These are phyloP conservation scores for Teleogryllus oceanicus DNA, from an alignment of 2,888 invertebrate genomes.

Conservation along the genomic window DNA sequence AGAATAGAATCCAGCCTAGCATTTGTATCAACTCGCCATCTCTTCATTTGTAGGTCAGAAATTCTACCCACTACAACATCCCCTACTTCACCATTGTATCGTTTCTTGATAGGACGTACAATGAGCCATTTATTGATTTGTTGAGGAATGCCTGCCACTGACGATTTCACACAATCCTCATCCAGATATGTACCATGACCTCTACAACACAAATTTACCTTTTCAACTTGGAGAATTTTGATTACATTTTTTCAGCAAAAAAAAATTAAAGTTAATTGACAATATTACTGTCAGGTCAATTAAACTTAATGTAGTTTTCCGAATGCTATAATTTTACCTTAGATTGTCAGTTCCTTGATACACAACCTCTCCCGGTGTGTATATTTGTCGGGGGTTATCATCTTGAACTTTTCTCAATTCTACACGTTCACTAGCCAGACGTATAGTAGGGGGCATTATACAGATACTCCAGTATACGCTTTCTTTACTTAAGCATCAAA, in stretches of 20 bases:
- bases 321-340: constrained; percentile 28
- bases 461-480: too few species aligned
- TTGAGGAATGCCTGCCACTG: constrained; percentile 91
- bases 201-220: constrained; percentile 50
- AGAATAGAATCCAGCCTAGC: constrained; percentile 83
- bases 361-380: constrained; percentile 36
- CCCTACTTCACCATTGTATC: constrained; percentile 91
- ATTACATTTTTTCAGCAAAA: too few species aligned
- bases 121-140: constrained; percentile 93
- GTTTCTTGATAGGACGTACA: constrained; percentile 83
- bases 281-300: too few species aligned
- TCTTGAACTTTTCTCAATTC: constrained; percentile 30
- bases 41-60: constrained; percentile 86
- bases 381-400: constrained; percentile 26
- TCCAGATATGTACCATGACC: constrained; percentile 94
- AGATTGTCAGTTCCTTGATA: constrained; percentile 33
- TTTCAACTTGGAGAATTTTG: too few species aligned
- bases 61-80: constrained; percentile 95
- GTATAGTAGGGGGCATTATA: constrained; percentile 25
- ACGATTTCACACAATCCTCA: constrained; percentile 78
- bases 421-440: constrained; percentile 35
- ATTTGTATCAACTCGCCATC: constrained; percentile 95
- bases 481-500: too few species aligned
- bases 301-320: neutral
- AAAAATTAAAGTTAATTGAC: too few species aligned